Evolutionary conservation across 2,113 vertebrate genomes (phyloP).

Genomic region (Alces alces): DNA sequence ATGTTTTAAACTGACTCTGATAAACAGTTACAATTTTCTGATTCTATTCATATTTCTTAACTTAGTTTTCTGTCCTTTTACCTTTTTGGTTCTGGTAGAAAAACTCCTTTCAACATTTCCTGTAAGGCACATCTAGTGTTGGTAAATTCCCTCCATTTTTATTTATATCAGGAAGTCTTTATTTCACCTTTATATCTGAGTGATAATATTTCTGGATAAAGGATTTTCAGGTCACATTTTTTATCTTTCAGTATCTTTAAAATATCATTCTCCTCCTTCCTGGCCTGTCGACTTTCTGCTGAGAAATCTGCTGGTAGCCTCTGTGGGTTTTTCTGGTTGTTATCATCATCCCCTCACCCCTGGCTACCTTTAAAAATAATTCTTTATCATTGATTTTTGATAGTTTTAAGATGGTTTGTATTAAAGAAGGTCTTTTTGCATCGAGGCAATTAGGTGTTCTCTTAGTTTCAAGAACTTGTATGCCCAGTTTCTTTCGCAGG

Average conservation of each 20-base stretch:
- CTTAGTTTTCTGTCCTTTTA: neutral
- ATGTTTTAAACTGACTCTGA: neutral
- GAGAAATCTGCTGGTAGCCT: neutral
- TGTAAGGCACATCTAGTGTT: neutral
- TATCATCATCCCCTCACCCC: neutral
- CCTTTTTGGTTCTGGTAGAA: neutral
- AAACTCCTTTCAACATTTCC: neutral
- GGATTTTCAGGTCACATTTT: neutral
- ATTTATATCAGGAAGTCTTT: neutral
- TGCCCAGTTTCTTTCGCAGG: neutral
- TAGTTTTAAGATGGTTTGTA: neutral
- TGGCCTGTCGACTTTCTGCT: neutral
- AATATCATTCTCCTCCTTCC: neutral
- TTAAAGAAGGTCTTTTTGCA: neutral
- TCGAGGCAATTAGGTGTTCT: neutral
- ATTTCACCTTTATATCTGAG: neutral
- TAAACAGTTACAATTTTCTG: neutral
- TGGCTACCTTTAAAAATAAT: neutral
- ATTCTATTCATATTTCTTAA: neutral
- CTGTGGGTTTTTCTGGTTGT: neutral
- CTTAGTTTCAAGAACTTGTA: neutral
- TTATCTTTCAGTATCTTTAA: neutral
- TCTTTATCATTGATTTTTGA: neutral
- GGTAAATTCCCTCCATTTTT: neutral
- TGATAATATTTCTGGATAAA: neutral